phyloP scores from a whole-genome alignment of 1,140 invertebrate species.

The Trichomalopsis sarcophagae region DNA sequence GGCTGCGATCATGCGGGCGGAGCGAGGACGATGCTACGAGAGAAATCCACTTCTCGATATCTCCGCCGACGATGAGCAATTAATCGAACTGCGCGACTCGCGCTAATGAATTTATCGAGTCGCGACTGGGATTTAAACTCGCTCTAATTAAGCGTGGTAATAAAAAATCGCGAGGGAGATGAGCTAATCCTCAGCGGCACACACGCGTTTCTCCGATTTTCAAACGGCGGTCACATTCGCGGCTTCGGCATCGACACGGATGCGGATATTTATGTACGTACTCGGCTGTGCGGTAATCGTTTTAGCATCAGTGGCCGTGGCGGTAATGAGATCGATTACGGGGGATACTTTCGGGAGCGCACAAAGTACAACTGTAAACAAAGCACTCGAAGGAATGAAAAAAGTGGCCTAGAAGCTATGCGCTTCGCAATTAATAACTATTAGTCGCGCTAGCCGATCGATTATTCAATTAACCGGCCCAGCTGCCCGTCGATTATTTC shows the following conservation, averaged over 20 bases:
- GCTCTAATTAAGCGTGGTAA: conserved; percentile 21
- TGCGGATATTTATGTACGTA: no score
- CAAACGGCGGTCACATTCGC: no score
- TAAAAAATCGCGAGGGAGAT: neutral
- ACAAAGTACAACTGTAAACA: neutral
- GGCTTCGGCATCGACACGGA: no score
- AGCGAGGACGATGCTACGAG: neutral
- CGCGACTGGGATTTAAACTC: neutral
- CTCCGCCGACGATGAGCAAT: neutral
- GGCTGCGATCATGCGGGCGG: neutral
- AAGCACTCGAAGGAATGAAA: neutral
- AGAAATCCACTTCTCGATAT: neutral
- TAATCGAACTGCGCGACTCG: neutral
- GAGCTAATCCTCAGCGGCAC: neutral
- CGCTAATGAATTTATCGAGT: conserved; percentile 26
- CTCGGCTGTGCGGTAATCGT: no score
- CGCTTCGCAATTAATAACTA: conserved; percentile 8
- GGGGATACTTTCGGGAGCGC: no score
- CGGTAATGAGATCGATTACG: no score
- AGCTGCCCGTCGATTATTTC: conserved; percentile 32
- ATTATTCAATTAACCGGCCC: conserved; percentile 38
- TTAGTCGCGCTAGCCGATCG: conserved; percentile 6
- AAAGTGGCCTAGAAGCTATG: neutral
- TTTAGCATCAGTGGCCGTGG: no score
- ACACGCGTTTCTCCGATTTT: neutral